Evolutionary conservation across 1,140 invertebrate genomes (phyloP).

Genomic region (Oreohelix idahoensis): DNA sequence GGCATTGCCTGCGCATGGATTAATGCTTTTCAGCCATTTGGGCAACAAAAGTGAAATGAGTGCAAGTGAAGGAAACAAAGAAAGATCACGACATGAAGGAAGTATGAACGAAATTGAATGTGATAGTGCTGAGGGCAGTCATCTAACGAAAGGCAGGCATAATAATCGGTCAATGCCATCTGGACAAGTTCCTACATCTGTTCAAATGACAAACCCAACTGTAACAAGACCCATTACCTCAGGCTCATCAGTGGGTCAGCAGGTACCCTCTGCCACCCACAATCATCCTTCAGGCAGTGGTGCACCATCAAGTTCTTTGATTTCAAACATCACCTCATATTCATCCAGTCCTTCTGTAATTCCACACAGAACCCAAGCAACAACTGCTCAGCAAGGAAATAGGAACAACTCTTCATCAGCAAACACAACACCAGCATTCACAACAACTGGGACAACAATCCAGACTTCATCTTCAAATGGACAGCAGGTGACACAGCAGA

Average conservation of each 20-base stretch:
- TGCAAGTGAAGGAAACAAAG: not conserved
- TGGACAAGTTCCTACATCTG: not conserved
- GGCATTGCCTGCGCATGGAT: not conserved
- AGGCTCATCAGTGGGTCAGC: not conserved
- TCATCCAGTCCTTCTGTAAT: not conserved
- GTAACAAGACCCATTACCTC: not conserved
- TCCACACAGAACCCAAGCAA: not conserved
- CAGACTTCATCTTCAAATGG: slow-evolving; percentile 1
- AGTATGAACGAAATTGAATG: not conserved
- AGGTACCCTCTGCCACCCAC: not conserved
- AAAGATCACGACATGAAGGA: not conserved
- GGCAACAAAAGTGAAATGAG: slow-evolving; percentile 12
- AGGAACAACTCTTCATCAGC: not conserved
- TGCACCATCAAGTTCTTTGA: not conserved
- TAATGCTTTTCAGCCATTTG: not conserved
- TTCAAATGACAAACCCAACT: not conserved
- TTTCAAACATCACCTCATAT: not conserved
- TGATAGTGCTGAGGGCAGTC: not conserved
- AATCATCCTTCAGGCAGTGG: not conserved
- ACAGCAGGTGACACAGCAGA: not conserved
- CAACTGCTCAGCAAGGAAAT: not conserved
- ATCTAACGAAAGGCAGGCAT: not conserved
- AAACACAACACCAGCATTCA: not conserved
- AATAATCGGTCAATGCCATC: not conserved
- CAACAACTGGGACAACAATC: not conserved